A percentile compares a stretch with the other conserved stretches of the same genome.
These are phyloP conservation scores for Lasioglossum oenotherae DNA, from an alignment of 2,888 invertebrate genomes.

Conservation along the genomic window DNA sequence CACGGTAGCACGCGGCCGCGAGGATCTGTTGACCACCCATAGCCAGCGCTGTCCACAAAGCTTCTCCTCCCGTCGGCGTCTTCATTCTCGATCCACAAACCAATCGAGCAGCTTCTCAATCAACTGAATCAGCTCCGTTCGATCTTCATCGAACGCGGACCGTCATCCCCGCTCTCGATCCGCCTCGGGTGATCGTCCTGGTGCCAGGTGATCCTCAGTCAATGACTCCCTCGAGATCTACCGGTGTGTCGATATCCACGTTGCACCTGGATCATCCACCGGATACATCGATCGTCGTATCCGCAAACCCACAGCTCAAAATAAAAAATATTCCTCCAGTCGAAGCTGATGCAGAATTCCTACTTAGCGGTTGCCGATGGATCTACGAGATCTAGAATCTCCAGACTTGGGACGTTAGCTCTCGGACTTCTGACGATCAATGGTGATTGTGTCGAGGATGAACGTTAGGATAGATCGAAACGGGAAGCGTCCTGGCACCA, in stretches of 20 bases:
- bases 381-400: not conserved
- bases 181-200: conserved; percentile 9
- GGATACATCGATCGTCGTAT: not conserved
- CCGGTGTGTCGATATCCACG: not conserved
- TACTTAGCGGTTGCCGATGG: not conserved
- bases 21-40: conserved; percentile 28
- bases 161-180: not conserved
- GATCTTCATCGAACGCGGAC: conserved; percentile 33
- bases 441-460: not conserved
- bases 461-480: not conserved
- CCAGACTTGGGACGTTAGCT: not conserved
- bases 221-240: not conserved
- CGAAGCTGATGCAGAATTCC: not conserved
- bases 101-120: conserved; percentile 14
- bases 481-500: conserved; percentile 31
- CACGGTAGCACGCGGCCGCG: conserved; percentile 23
- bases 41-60: conserved; percentile 28
- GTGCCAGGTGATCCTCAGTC: conserved; percentile 21
- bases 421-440: not conserved
- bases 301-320: not conserved
- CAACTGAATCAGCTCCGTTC: not conserved
- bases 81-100: conserved; percentile 77
- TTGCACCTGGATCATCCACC: conserved; percentile 2
- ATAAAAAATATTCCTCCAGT: not conserved
- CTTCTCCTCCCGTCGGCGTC: conserved; percentile 83